Conservation (phyloP, 2,888 invertebrate species). For the Uloborus plumipes region DNA sequence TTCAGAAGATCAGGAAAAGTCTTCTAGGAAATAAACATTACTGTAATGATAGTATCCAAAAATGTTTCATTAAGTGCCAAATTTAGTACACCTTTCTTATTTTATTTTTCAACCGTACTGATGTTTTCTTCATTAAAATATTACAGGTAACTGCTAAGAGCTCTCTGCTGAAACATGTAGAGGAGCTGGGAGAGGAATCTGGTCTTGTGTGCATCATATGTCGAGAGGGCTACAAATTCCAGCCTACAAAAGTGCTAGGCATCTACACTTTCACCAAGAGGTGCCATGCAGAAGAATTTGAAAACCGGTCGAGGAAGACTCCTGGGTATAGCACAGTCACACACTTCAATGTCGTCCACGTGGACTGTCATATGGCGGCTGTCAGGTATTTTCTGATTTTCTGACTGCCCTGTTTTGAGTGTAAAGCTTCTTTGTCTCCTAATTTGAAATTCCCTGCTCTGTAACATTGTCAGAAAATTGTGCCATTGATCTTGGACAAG, state of each 20-base stretch:
- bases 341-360: conserved; percentile 98
- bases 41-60: too few relatives aligned
- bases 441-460: neutral
- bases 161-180: conserved; percentile 88
- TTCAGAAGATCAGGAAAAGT: too few relatives aligned
- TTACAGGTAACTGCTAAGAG: conserved; percentile 85
- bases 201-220: conserved; percentile 98
- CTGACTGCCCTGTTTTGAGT: too few relatives aligned
- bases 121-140: too few relatives aligned
- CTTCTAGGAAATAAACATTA: too few relatives aligned
- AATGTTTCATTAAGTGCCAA: too few relatives aligned
- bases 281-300: conserved; percentile 92
- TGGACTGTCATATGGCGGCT: conserved; percentile 98
- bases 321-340: conserved; percentile 92
- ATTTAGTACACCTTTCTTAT: too few relatives aligned
- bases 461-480: too few relatives aligned
- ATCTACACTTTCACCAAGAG: conserved; percentile 98
- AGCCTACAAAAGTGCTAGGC: conserved; percentile 91
- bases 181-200: conserved; percentile 94
- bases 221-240: conserved; percentile 96
- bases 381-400: conserved; percentile 78
- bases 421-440: neutral
- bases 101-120: too few relatives aligned
- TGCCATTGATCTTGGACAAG: too few relatives aligned
- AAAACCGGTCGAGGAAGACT: conserved; percentile 88